A percentile compares a stretch with the other conserved stretches of the same genome.
Evolutionary conservation across 1,140 invertebrate species (phyloP).

Genomic region (Archivesica marissinica): DNA sequence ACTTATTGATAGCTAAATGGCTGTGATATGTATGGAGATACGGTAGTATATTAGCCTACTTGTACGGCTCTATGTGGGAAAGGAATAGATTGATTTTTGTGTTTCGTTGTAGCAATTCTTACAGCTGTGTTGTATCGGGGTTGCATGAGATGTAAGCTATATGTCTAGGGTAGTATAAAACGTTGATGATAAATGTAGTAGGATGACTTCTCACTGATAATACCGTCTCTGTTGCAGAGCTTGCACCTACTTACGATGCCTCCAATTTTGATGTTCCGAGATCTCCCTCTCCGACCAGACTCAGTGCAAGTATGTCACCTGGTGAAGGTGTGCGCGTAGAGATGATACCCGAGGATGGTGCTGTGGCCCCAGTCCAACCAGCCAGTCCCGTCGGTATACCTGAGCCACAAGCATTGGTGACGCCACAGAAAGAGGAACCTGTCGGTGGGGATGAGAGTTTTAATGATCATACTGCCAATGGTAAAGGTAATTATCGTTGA

Average conservation of each 20-base stretch:
- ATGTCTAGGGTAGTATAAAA: too few relatives aligned
- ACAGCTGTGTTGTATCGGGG: too few relatives aligned
- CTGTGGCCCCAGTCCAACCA: background rate
- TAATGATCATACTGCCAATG: background rate
- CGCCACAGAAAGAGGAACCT: background rate
- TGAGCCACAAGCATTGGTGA: background rate
- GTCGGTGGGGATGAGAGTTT: background rate
- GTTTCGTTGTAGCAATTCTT: too few relatives aligned
- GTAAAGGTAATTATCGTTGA: background rate
- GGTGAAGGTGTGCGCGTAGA: conserved; percentile 21
- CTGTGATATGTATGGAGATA: too few relatives aligned
- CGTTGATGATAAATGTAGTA: background rate
- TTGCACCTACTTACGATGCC: conserved; percentile 12
- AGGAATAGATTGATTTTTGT: too few relatives aligned
- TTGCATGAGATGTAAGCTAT: too few relatives aligned
- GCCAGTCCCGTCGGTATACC: background rate
- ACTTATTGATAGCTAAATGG: too few relatives aligned
- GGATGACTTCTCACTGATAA: too few relatives aligned
- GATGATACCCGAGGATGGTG: conserved; percentile 25
- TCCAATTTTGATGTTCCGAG: background rate
- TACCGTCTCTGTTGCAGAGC: conserved; percentile 23
- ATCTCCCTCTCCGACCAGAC: background rate
- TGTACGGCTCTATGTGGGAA: too few relatives aligned
- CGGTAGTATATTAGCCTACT: too few relatives aligned
- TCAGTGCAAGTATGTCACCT: conserved; percentile 41